These are phyloP conservation scores for Oligia latruncula DNA, from an alignment of 2,888 invertebrate genomes.

Conservation along the genomic window DNA sequence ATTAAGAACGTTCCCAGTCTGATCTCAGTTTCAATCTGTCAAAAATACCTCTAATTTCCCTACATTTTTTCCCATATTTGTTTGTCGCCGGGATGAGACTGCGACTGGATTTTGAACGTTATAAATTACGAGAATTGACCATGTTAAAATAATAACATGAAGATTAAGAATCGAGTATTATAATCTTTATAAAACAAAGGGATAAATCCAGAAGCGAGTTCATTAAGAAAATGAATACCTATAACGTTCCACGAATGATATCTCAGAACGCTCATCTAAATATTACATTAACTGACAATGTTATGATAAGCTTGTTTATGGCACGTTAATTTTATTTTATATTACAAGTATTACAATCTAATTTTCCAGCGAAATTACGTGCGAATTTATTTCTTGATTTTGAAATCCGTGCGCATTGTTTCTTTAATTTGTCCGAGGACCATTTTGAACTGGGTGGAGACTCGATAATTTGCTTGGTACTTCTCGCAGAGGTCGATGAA, in stretches of 20 bases:
- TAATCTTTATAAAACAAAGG: background rate
- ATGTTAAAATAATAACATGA: background rate
- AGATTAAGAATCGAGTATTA: no score
- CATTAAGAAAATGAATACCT: constrained; percentile 56
- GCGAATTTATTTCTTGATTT: constrained; percentile 61
- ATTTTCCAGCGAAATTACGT: constrained; percentile 57
- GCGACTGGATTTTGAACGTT: no score
- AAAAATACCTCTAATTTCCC: no score
- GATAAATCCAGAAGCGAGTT: constrained; percentile 25
- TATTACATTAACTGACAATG: constrained; percentile 64
- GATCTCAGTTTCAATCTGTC: no score
- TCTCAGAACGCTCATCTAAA: constrained; percentile 56
- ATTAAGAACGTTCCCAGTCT: no score
- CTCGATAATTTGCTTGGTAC: constrained; percentile 85
- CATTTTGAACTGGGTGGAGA: constrained; percentile 89
- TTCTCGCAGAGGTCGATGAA: constrained; percentile 83
- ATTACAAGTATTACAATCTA: constrained; percentile 63
- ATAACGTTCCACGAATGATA: constrained; percentile 52
- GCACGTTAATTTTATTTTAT: constrained; percentile 57
- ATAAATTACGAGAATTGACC: no score
- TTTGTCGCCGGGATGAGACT: no score
- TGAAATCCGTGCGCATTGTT: constrained; percentile 69
- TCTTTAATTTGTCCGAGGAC: constrained; percentile 90
- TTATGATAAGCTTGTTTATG: constrained; percentile 65
- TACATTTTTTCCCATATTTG: no score